Evolutionary conservation across 2,113 vertebrate genomes (phyloP).

Genomic region (Platysteira castanea): DNA sequence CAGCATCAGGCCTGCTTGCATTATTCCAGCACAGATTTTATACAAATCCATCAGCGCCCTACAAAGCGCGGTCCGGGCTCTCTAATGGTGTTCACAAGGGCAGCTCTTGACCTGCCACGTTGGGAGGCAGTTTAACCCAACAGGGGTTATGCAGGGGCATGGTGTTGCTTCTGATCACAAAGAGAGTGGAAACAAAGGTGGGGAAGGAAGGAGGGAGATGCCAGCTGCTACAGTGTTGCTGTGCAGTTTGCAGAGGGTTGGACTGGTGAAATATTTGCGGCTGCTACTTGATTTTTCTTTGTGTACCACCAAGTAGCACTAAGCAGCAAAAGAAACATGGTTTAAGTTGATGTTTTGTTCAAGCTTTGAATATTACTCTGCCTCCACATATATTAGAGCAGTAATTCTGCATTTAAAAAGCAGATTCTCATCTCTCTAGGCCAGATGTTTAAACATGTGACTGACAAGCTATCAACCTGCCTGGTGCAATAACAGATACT

Average conservation of each 20-base stretch:
- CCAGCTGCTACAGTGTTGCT: not conserved
- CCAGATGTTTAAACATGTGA: not conserved
- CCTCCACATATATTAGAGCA: not conserved
- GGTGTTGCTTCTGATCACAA: not conserved
- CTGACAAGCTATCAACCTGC: not conserved
- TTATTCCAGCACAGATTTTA: not conserved
- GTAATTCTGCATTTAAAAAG: not conserved
- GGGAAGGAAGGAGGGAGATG: not conserved
- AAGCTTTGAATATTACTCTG: not conserved
- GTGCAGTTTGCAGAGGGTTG: not conserved
- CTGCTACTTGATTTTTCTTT: not conserved
- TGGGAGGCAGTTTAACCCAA: not conserved
- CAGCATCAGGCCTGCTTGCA: not conserved
- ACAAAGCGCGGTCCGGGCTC: not conserved
- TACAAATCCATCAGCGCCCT: not conserved
- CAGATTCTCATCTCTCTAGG: not conserved
- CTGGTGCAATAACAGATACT: not conserved
- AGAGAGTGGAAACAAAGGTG: not conserved
- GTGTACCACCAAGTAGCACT: not conserved
- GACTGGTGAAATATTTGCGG: not conserved
- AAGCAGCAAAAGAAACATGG: not conserved
- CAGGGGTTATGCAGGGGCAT: accelerated
- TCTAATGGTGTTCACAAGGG: not conserved
- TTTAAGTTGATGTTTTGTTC: not conserved
- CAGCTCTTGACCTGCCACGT: accelerated